Conservation (phyloP, 2,113 vertebrate genomes). For the Dolichotis patagonum region DNA sequence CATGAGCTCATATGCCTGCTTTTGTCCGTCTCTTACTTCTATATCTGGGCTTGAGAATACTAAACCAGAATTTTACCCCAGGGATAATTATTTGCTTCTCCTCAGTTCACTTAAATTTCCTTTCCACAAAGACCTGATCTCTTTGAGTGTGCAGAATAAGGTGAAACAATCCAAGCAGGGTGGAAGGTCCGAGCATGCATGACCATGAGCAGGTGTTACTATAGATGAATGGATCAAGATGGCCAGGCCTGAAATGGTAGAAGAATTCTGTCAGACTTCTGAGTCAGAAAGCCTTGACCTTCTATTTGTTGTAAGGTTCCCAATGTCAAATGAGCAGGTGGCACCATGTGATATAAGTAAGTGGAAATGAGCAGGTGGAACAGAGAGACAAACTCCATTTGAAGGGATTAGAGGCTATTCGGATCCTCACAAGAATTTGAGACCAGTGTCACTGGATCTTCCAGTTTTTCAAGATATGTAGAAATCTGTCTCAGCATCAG, state of each 20-base stretch:
- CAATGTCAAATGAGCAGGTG: background rate
- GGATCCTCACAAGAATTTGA: background rate
- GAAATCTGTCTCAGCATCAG: background rate
- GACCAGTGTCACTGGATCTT: background rate
- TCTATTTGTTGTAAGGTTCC: background rate
- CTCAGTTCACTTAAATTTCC: conserved; percentile 80
- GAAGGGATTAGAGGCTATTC: background rate
- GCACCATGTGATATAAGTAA: background rate
- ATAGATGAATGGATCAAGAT: background rate
- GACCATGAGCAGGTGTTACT: background rate
- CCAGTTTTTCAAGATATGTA: conserved; percentile 10
- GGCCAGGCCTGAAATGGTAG: background rate
- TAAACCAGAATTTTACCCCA: conserved; percentile 47
- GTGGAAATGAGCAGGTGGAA: background rate
- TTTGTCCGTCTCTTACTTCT: conserved; percentile 74
- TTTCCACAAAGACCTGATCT: conserved; percentile 74
- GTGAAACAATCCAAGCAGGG: background rate
- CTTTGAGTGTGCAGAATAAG: conserved; percentile 69
- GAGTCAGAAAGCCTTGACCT: background rate
- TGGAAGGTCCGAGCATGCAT: background rate
- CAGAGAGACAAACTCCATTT: background rate
- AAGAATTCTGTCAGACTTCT: background rate
- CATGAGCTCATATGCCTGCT: conserved; percentile 54
- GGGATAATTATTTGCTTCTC: conserved; percentile 76
- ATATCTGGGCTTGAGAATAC: conserved; percentile 31